Evolutionary conservation across 2,113 vertebrate genomes (phyloP).

Genomic region (Sceloporus tristichus): DNA sequence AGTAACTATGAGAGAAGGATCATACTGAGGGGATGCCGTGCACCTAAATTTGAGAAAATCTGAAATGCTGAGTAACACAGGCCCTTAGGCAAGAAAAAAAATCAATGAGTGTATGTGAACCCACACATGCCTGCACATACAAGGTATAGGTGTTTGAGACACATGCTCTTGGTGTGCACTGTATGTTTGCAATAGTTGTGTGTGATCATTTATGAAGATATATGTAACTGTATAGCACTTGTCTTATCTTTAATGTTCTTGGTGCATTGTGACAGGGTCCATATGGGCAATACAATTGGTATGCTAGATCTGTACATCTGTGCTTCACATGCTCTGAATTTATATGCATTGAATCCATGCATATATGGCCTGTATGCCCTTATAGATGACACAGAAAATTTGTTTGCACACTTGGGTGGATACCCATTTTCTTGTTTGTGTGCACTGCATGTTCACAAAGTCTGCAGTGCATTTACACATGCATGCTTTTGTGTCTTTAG

Average conservation of each 20-base stretch:
- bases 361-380: conserved; percentile 2
- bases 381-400: not conserved
- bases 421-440: not conserved
- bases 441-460: conserved; percentile 11
- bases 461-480: not conserved
- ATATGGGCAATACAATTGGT: not conserved
- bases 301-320: not conserved
- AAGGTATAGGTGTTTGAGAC: conserved; percentile 6
- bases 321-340: not conserved
- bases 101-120: not conserved
- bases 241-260: not conserved
- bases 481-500: conserved; percentile 11
- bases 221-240: not conserved
- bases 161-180: not conserved
- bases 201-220: not conserved
- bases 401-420: not conserved
- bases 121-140: not conserved
- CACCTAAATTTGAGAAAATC: not conserved
- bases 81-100: not conserved
- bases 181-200: conserved; percentile 1
- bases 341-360: conserved; percentile 4
- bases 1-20: not conserved
- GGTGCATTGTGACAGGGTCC: not conserved
- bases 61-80: not conserved
- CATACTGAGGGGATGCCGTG: not conserved